Conservation (phyloP, 2,797 vertebrate genomes). For the Presbytis comata region DNA sequence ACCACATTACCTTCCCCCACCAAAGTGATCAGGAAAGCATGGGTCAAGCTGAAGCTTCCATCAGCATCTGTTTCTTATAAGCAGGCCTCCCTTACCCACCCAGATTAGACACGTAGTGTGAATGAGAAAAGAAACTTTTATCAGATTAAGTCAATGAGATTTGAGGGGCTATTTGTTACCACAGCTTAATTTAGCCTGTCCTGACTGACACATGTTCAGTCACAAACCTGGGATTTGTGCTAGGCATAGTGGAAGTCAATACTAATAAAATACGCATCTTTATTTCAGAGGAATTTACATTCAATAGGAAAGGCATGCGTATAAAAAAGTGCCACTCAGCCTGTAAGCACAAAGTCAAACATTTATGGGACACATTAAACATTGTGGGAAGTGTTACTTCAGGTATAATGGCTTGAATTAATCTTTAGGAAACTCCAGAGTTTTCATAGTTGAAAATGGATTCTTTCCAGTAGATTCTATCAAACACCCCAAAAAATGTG, state of each 20-base stretch:
- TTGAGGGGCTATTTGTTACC: not conserved
- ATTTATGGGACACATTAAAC: not conserved
- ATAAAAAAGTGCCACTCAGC: not conserved
- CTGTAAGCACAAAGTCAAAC: not conserved
- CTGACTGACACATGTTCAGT: not conserved
- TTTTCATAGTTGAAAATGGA: not conserved
- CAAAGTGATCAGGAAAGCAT: not conserved
- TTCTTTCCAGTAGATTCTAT: not conserved
- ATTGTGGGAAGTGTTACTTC: not conserved
- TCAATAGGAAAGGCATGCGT: not conserved
- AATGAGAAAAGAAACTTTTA: not conserved
- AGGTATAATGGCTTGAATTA: not conserved
- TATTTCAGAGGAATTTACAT: not conserved
- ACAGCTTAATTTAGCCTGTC: not conserved
- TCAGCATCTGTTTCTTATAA: not conserved
- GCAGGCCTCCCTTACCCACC: not conserved
- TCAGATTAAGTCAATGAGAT: not conserved
- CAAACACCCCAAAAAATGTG: not conserved
- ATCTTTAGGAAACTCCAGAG: not conserved
- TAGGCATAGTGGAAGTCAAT: not conserved
- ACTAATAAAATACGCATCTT: not conserved
- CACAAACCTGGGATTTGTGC: not conserved
- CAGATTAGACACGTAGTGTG: not conserved
- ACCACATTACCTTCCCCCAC: not conserved
- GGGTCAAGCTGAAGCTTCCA: not conserved